A percentile compares a stretch with the other conserved stretches of the same genome.
phyloP scores from a whole-genome alignment of 2,888 invertebrate species.

The Patella caerulea region DNA sequence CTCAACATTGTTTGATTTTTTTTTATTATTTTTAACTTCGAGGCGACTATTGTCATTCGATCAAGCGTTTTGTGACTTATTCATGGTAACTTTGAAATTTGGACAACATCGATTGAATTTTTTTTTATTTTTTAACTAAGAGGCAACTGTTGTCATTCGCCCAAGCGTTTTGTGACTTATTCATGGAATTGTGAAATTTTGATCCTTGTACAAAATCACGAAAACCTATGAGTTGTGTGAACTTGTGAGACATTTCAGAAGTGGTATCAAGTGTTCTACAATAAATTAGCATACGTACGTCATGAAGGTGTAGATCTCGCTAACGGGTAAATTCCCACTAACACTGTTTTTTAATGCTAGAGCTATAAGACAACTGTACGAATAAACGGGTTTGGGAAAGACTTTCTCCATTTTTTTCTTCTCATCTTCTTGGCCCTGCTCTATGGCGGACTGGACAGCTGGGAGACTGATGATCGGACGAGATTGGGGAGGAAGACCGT shows the following conservation, averaged over 20 bases:
- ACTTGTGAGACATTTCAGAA: background rate
- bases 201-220: background rate
- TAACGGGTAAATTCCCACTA: constrained; percentile 94
- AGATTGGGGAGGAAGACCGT: constrained; percentile 32
- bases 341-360: constrained; percentile 97
- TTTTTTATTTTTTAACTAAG: no score
- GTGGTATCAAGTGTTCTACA: no score
- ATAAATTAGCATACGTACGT: constrained; percentile 79
- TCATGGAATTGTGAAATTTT: background rate
- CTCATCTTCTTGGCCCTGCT: constrained; percentile 20
- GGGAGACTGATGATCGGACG: constrained; percentile 14
- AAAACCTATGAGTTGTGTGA: background rate
- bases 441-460: constrained; percentile 8
- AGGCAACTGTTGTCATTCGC: no score
- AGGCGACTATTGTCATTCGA: no score
- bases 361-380: constrained; percentile 97
- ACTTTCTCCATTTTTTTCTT: constrained; percentile 51
- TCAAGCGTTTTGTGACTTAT: no score
- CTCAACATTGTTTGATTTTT: no score
- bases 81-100: no score
- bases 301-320: constrained; percentile 99
- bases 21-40: no score
- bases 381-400: constrained; percentile 96
- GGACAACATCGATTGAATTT: no score
- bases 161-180: background rate